These are phyloP conservation scores for Hippoglossus hippoglossus DNA, from an alignment of 2,797 vertebrate species.

Conservation along the genomic window DNA sequence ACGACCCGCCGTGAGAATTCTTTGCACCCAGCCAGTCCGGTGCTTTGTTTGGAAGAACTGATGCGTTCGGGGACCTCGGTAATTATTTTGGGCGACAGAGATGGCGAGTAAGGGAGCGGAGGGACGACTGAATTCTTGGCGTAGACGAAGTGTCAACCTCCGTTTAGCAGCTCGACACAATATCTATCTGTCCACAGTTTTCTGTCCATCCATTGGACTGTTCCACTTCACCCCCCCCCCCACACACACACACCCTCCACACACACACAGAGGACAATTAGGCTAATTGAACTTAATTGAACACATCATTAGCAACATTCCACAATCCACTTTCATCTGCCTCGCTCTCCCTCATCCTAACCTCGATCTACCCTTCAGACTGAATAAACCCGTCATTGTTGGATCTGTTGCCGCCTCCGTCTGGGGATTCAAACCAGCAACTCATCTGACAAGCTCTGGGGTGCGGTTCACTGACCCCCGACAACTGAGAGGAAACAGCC, in stretches of 20 bases:
- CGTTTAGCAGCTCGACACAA: conserved; percentile 63
- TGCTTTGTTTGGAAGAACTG: conserved; percentile 61
- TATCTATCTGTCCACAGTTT: conserved; percentile 50
- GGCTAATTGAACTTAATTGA: conserved; percentile 80
- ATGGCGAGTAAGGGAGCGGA: conserved; percentile 31
- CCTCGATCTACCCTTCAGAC: conserved; percentile 45
- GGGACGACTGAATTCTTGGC: conserved; percentile 66
- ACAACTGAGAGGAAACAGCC: conserved; percentile 24
- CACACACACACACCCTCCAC: neutral
- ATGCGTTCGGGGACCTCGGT: conserved; percentile 71
- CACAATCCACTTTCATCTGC: conserved; percentile 53
- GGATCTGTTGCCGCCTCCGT: conserved; percentile 48
- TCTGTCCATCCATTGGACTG: conserved; percentile 19
- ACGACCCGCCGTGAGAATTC: conserved; percentile 45
- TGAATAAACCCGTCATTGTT: conserved; percentile 62
- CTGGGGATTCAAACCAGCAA: conserved; percentile 59
- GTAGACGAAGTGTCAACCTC: conserved; percentile 56
- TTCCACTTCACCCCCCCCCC: neutral
- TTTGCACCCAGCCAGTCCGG: conserved; percentile 38
- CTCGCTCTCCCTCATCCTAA: conserved; percentile 17
- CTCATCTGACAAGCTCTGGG: conserved; percentile 4
- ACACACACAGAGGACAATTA: conserved; percentile 70
- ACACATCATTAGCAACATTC: conserved; percentile 82
- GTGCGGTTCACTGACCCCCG: conserved; percentile 28
- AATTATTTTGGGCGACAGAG: conserved; percentile 69